Base-by-base conservation (phyloP, 2,888 invertebrate genomes). In the Papilio gigon region DNA sequence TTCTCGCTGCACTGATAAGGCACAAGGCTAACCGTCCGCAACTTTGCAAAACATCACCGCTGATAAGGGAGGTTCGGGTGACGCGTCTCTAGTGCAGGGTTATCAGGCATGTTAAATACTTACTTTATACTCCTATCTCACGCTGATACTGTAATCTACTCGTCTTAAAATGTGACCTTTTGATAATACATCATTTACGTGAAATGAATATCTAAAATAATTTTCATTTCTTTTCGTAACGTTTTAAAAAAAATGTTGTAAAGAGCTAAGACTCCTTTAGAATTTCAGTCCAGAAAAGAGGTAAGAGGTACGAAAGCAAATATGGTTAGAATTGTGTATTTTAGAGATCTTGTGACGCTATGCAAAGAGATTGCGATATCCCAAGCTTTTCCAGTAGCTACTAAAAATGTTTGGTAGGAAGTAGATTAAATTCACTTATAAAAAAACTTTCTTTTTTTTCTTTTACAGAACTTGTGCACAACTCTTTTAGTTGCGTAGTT, bases 71-170 rank as follows among this genome's bases (percentile, higher is more conserved):
- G 53, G 61, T 65, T 47, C 61, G 72, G 79, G 84, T 85, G 85
- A 84, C 82, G 79, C 74, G 72, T 74, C 78, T 73, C 60, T 83
- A 79, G 84, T 85, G 88, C 85, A 86, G 86, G 90, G 89, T 89
- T 90, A 90, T 90, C 90, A 64, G 75, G 79, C 77, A 79, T 81
- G 79, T 82, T 80, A 82, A 84, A 85, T 81, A 82, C 85, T 80
- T 77, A 82, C 80, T 81, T 82, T 77, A 80, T 80, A 78, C 79
- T 73, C 73, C 72, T 83, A 83, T 82, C 75, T 71, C 58, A 25
- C 53, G 61, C 70, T 70, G 84, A 86, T 87, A 87, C 65, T 76
- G 80, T 80, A 81, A 84, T 84, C 82, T 74, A 68, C 67, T 69
- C 56, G 25, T 62, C 56, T 67, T 67, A 33, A 62, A 56, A 44